Conservation (phyloP, 2,113 vertebrate species). For the Ptychochromis oligacanthus region DNA sequence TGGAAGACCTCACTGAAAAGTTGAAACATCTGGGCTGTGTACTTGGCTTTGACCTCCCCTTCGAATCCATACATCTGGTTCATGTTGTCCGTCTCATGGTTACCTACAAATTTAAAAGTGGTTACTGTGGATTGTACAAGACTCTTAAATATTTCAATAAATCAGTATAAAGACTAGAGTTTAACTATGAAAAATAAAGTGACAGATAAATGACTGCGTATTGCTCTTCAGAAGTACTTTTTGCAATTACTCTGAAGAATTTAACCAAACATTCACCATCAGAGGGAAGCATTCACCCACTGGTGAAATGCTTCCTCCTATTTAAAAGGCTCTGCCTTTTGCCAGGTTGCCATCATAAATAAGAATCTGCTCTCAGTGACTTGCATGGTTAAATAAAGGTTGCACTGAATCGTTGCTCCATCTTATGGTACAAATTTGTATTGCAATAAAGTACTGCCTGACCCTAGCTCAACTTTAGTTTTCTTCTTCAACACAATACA, state of each 20-base stretch:
- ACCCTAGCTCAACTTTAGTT: not conserved
- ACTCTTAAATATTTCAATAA: not conserved
- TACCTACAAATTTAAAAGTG: conserved; percentile 78
- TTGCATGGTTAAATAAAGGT: not conserved
- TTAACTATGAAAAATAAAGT: not conserved
- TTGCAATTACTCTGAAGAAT: not conserved
- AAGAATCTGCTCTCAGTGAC: not conserved
- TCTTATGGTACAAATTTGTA: not conserved
- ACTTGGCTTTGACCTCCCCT: conserved; percentile 96
- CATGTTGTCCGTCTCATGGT: conserved; percentile 98
- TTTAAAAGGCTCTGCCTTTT: not conserved
- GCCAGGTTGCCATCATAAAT: not conserved
- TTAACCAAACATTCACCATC: not conserved
- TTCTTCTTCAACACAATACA: not conserved
- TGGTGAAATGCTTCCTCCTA: not conserved
- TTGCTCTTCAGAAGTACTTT: not conserved
- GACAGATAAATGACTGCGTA: not conserved
- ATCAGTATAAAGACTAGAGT: not conserved
- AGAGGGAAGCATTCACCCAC: not conserved
- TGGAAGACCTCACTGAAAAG: conserved; percentile 97
- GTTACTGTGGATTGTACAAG: not conserved
- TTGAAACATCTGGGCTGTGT: conserved; percentile 95
- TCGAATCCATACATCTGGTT: conserved; percentile 98
- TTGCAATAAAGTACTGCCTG: not conserved
- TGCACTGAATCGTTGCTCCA: not conserved